Base-by-base conservation (phyloP, 2,797 vertebrate species). In the Chrosomus eos region DNA sequence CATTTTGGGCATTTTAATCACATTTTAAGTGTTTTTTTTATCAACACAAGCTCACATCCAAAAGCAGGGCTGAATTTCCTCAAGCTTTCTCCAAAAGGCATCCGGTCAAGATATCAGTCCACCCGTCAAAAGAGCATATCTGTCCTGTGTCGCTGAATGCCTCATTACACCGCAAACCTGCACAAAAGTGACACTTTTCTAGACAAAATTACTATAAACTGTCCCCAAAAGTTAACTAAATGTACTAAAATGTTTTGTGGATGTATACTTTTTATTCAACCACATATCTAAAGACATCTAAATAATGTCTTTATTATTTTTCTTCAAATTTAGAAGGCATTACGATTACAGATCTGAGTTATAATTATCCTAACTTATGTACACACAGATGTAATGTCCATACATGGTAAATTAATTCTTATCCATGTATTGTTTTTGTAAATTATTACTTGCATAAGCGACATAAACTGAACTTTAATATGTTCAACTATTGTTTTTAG, bases 41-140 rank as follows among this genome's bases (percentile, higher is more conserved):
- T 51, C 45, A 76, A 62, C 16, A 76, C 18, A 23, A 60, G 33
- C 60, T 76, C 33, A 16, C 26, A 31, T 67, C 45, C 60, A 75
- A 76, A 83, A 38, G 7, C 72, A 74, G 58, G 14, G 45, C 60
- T 64, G 36, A 28, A 67, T 83, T 28, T 67, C n/a, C 67, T 83
- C 81, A 83, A 40, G 72, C 60, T 67, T 76, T 55, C 33, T 75
- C 45, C 23, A 16, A 18, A 38, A 53, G 45, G 23, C 11, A 67
- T 66, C 21, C 31, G 1, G 45, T 55, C 53, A 75, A 76, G 60
- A 83, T 31, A 67, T 51, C 31, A 53, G 71, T 28, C n/a, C 21
- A 60, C 33, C 60, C 31, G 43, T 26, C 10, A 45, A 36, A 38
- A 68, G 43, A 53, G 18, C 36, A 36, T 36, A 36, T 36, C 36